Conservation (phyloP, 2,797 vertebrate genomes). For the Antennarius maculatus region DNA sequence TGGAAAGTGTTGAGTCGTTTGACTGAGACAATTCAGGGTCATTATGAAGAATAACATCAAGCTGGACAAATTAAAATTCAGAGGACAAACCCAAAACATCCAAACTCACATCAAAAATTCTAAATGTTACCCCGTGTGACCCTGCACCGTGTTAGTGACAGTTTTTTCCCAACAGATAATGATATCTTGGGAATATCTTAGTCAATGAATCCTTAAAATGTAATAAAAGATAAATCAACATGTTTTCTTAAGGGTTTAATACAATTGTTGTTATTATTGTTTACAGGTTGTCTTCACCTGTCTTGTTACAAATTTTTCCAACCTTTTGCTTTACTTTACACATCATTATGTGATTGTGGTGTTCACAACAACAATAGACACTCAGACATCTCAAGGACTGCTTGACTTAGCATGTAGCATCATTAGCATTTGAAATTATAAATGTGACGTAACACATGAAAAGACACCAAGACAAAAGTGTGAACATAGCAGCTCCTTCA, state of each 20-base stretch:
- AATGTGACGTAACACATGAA: not conserved
- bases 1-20: slow-evolving; percentile 4
- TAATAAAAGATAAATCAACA: too few relatives aligned
- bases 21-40: slow-evolving; percentile 16
- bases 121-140: slow-evolving; percentile 1
- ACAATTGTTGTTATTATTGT: too few relatives aligned
- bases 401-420: not conserved
- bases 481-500: slow-evolving; percentile 7
- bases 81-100: not conserved
- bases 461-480: not conserved
- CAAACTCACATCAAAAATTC: not conserved
- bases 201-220: too few relatives aligned
- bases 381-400: not conserved
- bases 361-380: too few relatives aligned
- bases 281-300: too few relatives aligned
- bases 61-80: slow-evolving; percentile 26
- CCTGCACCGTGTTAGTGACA: too few relatives aligned
- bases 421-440: not conserved
- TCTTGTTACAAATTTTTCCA: too few relatives aligned
- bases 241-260: too few relatives aligned
- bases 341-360: too few relatives aligned
- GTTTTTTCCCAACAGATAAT: not conserved
- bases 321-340: too few relatives aligned
- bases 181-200: too few relatives aligned
- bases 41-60: slow-evolving; percentile 25